Conservation (phyloP, 2,888 invertebrate species). For the Corbicula japonica region DNA sequence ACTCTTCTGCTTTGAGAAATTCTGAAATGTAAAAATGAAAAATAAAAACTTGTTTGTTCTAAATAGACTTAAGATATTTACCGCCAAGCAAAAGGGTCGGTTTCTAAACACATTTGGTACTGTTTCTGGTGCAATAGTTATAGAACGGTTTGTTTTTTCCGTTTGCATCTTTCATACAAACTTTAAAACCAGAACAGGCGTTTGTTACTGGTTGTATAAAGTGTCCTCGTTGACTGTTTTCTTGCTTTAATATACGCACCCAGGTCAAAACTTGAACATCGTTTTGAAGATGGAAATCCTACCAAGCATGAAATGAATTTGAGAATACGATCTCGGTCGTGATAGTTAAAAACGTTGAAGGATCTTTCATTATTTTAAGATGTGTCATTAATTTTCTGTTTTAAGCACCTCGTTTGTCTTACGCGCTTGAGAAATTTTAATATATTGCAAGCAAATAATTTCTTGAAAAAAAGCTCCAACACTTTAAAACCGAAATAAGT, state of each 20-base stretch:
- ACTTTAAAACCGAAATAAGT: too few relatives aligned
- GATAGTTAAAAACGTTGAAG: conserved; percentile 21
- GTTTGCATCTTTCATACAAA: too few relatives aligned
- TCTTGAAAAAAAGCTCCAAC: too few relatives aligned
- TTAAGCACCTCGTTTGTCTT: conserved; percentile 56
- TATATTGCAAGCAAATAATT: too few relatives aligned
- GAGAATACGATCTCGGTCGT: conserved; percentile 35
- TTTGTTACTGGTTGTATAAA: conserved; percentile 7
- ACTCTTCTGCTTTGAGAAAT: too few relatives aligned
- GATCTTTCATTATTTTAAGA: conserved; percentile 48
- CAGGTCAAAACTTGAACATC: conserved; percentile 57
- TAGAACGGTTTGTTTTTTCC: too few relatives aligned
- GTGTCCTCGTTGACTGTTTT: conserved; percentile 24
- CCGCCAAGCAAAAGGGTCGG: too few relatives aligned
- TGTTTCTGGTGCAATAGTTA: too few relatives aligned
- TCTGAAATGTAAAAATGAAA: too few relatives aligned
- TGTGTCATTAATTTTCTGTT: conserved; percentile 54
- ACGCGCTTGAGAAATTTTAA: conserved; percentile 50
- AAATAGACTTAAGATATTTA: too few relatives aligned
- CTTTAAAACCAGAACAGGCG: background rate
- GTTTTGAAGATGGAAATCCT: conserved; percentile 47
- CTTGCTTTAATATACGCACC: conserved; percentile 39
- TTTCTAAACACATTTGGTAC: too few relatives aligned
- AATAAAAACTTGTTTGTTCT: too few relatives aligned
- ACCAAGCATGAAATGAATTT: conserved; percentile 51